Conservation (phyloP, 1,140 invertebrate species). For the Geopemphigus sp. region DNA sequence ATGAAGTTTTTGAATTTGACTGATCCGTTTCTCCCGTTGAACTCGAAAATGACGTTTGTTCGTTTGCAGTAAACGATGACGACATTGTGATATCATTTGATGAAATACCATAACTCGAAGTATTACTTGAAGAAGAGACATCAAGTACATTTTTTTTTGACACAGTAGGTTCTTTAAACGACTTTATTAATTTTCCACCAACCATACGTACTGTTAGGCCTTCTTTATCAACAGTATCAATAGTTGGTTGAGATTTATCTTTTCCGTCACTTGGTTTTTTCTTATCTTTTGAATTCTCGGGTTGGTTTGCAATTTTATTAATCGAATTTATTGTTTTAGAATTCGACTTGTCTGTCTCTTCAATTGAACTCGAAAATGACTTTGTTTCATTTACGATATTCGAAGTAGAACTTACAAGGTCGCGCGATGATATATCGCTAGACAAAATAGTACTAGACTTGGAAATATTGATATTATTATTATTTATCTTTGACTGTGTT, state of each 20-base stretch:
- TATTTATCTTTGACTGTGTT: too few relatives aligned
- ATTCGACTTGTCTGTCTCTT: background rate
- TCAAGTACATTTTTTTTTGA: background rate
- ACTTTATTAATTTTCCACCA: slow-evolving; percentile 51
- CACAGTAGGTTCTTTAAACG: background rate
- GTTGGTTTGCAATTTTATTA: background rate
- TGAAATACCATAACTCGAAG: background rate
- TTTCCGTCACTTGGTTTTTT: background rate
- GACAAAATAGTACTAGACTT: too few relatives aligned
- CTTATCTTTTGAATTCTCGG: background rate
- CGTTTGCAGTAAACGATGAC: background rate
- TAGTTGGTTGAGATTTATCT: background rate
- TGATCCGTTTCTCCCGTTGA: background rate
- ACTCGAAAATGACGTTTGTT: slow-evolving; percentile 3
- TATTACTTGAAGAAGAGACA: background rate
- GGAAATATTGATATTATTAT: too few relatives aligned
- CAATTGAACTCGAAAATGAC: background rate
- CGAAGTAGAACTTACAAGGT: too few relatives aligned
- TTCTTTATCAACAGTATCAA: background rate
- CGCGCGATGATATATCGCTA: too few relatives aligned
- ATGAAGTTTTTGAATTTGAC: background rate
- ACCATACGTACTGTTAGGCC: slow-evolving; percentile 49
- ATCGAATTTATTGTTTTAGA: background rate
- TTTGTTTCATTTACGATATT: too few relatives aligned
- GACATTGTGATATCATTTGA: background rate